Percentiles rank a stretch among this genome's conserved stretches.
Conservation (phyloP, 2,888 invertebrate genomes). For the Protonemura montana region DNA sequence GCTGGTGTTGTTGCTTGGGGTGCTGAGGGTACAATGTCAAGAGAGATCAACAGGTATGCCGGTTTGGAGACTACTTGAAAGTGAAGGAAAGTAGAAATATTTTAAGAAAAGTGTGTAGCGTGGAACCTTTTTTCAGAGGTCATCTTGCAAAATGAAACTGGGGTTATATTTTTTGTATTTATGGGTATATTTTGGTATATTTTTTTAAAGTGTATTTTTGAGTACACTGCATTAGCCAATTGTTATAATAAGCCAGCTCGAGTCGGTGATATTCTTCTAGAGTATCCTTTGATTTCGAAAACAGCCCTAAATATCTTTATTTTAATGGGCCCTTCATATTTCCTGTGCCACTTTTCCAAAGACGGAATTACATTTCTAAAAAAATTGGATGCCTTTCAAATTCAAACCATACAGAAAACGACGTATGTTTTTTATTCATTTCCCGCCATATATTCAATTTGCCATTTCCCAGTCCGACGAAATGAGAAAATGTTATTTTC, state of each 20-base stretch:
- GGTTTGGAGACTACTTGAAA: too few relatives aligned
- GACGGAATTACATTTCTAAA: too few relatives aligned
- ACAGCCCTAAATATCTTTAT: too few relatives aligned
- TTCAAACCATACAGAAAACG: background rate
- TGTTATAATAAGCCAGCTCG: too few relatives aligned
- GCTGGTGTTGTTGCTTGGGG: background rate
- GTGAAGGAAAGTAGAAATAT: background rate
- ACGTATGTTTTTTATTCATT: background rate
- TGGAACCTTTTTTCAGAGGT: background rate
- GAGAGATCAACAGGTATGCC: background rate
- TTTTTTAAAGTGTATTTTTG: too few relatives aligned
- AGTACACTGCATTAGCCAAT: too few relatives aligned
- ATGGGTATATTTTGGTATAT: too few relatives aligned
- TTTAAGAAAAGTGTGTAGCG: background rate
- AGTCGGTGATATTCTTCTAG: too few relatives aligned
- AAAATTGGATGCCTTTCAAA: background rate
- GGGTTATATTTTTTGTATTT: too few relatives aligned
- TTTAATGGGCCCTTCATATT: too few relatives aligned
- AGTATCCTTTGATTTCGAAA: too few relatives aligned
- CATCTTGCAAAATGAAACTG: background rate
- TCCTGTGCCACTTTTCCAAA: too few relatives aligned
- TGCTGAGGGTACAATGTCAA: background rate
- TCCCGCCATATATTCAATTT: background rate
- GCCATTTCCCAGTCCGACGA: background rate
- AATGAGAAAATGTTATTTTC: background rate